These are phyloP conservation scores for Piscicola geometra DNA, from an alignment of 2,888 invertebrate species.

Conservation along the genomic window DNA sequence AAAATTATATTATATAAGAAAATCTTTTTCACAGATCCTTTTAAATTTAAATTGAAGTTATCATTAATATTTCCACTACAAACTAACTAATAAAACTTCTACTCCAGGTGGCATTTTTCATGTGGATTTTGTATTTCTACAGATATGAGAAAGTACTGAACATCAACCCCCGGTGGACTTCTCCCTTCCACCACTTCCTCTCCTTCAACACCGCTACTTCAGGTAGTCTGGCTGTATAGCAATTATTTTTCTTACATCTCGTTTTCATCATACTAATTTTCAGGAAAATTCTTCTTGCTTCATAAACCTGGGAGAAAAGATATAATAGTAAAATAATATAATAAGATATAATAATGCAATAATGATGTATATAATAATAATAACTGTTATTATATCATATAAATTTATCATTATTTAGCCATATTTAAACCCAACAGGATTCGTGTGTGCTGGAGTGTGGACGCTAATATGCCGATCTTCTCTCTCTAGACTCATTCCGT, in stretches of 20 bases:
- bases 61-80: not conserved
- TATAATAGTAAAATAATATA: too few relatives aligned
- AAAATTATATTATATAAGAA: not conserved
- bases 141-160: not conserved
- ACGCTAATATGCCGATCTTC: conserved; percentile 14
- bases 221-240: not conserved
- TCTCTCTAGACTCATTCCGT: not conserved
- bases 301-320: too few relatives aligned
- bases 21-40: not conserved
- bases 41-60: too few relatives aligned
- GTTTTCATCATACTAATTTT: too few relatives aligned
- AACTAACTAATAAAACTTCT: not conserved
- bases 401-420: not conserved
- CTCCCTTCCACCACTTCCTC: not conserved
- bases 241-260: too few relatives aligned
- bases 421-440: not conserved
- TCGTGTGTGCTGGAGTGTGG: conserved; percentile 18
- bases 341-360: too few relatives aligned
- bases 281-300: too few relatives aligned
- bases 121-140: not conserved
- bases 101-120: not conserved
- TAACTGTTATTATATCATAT: too few relatives aligned
- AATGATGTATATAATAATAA: too few relatives aligned
- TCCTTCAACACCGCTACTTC: not conserved
- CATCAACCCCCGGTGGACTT: not conserved